Evolutionary conservation across 2,888 invertebrate species (phyloP).

Genomic region (Cristatella mucedo): DNA sequence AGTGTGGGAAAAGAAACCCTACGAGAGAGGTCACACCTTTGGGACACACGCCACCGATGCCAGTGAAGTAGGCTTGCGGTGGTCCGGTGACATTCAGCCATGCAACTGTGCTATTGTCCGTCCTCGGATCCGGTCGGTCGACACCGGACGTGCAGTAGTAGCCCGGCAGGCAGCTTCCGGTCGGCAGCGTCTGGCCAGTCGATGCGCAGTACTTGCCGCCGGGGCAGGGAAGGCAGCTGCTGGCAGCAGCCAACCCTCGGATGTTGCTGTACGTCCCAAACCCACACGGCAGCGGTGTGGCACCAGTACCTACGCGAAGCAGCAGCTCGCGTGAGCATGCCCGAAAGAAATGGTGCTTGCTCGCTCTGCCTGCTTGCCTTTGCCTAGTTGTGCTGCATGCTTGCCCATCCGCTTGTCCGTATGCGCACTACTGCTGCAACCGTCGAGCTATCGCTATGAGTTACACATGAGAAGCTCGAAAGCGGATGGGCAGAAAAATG

Average conservation of each 20-base stretch:
- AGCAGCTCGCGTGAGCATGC: no score
- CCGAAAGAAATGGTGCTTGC: no score
- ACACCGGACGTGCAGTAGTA: constrained; percentile 31
- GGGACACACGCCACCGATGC: constrained; percentile 28
- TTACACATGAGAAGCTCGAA: no score
- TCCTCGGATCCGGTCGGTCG: constrained; percentile 22
- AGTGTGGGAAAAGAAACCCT: no score
- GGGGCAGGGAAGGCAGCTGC: constrained; percentile 27
- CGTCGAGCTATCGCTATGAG: no score
- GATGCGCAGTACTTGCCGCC: constrained; percentile 27
- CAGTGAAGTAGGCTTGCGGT: constrained; percentile 19
- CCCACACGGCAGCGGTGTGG: constrained; percentile 25
- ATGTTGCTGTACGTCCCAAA: constrained; percentile 25
- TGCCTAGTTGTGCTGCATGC: no score
- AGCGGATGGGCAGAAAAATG: no score
- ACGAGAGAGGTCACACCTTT: neutral
- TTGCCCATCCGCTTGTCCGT: no score
- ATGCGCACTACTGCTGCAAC: no score
- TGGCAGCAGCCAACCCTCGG: constrained; percentile 16
- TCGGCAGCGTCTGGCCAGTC: constrained; percentile 23
- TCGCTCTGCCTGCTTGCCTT: no score
- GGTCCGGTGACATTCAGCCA: constrained; percentile 19
- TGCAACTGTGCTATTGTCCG: constrained; percentile 16
- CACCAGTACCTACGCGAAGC: constrained; percentile 29
- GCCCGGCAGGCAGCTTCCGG: constrained; percentile 22